phyloP scores from a whole-genome alignment of 2,888 invertebrate genomes.

The Nebria brevicollis region DNA sequence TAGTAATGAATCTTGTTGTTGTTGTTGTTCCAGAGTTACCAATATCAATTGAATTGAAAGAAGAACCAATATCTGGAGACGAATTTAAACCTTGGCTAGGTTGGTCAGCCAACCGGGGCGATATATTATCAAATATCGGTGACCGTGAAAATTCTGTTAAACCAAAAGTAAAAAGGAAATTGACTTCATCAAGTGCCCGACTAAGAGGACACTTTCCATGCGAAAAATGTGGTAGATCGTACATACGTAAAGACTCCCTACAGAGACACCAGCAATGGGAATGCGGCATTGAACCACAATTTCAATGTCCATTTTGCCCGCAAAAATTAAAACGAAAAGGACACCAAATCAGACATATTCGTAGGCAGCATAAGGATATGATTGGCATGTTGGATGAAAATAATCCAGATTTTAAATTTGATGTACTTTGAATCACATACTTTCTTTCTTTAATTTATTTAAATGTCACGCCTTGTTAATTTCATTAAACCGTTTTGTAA shows the following conservation, averaged over 20 bases:
- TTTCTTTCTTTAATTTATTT: slow-evolving; percentile 32
- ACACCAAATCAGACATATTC: slow-evolving; percentile 68
- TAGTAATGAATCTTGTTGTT: slow-evolving; percentile 22
- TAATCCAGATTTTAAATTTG: slow-evolving; percentile 58
- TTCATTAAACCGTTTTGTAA: no score
- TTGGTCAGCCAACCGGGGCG: slow-evolving; percentile 48
- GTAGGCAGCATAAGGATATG: slow-evolving; percentile 66
- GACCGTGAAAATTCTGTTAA: slow-evolving; percentile 10
- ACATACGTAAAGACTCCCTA: slow-evolving; percentile 81
- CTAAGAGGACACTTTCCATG: slow-evolving; percentile 67
- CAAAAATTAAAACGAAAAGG: slow-evolving; percentile 75
- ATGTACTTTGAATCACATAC: slow-evolving; percentile 29
- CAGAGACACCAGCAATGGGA: slow-evolving; percentile 82
- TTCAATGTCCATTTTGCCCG: slow-evolving; percentile 76
- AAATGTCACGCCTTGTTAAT: no score
- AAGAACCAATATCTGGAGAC: slow-evolving; percentile 50
- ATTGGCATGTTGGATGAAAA: slow-evolving; percentile 64
- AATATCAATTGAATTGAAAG: slow-evolving; percentile 57
- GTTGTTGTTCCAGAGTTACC: slow-evolving; percentile 53
- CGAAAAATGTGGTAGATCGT: slow-evolving; percentile 79
- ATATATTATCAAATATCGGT: slow-evolving; percentile 33
- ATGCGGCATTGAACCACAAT: slow-evolving; percentile 77
- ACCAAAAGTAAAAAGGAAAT: slow-evolving; percentile 55
- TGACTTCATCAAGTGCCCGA: slow-evolving; percentile 62
- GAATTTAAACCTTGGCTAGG: slow-evolving; percentile 49